Conservation (phyloP, 23 tunicate species). For the Trididemnum clinides region DNA sequence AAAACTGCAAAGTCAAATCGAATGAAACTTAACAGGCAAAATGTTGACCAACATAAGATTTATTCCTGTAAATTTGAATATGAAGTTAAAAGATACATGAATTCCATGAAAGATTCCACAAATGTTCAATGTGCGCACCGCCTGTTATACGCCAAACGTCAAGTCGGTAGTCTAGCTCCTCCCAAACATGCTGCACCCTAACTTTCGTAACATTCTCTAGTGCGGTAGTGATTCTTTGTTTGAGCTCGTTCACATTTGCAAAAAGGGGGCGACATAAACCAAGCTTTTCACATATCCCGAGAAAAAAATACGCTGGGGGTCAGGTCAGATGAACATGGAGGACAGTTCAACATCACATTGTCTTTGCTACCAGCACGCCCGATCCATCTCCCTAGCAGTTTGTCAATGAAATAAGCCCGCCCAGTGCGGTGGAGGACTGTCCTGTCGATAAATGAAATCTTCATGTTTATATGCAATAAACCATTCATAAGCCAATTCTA, state of each 20-base stretch:
- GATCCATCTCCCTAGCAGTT: conserved; percentile 23
- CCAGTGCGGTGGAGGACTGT: conserved; percentile 34
- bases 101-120: neutral
- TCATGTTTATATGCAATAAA: neutral
- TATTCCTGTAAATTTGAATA: no score
- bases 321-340: conserved; percentile 14
- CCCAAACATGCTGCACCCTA: conserved; percentile 35
- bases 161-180: neutral
- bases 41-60: neutral
- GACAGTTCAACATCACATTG: conserved; percentile 8
- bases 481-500: no score
- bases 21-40: conserved; percentile 1
- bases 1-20: neutral
- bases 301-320: conserved; percentile 21
- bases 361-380: conserved; percentile 27
- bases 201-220: conserved; percentile 26
- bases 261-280: conserved; percentile 5
- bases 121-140: neutral
- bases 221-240: neutral
- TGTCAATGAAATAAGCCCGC: conserved; percentile 26
- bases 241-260: neutral
- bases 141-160: conserved; percentile 21
- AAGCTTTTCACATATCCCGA: conserved; percentile 20
- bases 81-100: no score
- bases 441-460: conserved; percentile 8